These are phyloP conservation scores for Abscondita cerata DNA, from an alignment of 2,888 invertebrate genomes.

Conservation along the genomic window DNA sequence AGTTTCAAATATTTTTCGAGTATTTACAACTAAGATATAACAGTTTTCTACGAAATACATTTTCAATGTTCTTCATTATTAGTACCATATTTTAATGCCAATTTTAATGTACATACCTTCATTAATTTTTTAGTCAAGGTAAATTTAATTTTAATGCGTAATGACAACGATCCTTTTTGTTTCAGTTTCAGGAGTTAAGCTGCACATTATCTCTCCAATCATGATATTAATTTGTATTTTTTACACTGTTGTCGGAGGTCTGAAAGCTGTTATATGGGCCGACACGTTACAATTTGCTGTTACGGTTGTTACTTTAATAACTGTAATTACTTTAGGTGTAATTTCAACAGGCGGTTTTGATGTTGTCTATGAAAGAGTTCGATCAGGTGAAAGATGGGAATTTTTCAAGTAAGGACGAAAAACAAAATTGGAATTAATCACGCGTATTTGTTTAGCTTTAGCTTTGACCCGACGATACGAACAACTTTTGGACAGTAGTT, in stretches of 20 bases:
- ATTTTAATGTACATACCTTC: conserved; percentile 75
- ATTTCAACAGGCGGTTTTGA: conserved; percentile 64
- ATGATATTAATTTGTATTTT: conserved; percentile 77
- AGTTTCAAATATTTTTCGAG: conserved; percentile 73
- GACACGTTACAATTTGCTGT: conserved; percentile 67
- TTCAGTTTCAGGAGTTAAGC: conserved; percentile 55
- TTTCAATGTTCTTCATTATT: conserved; percentile 66
- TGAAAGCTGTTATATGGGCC: conserved; percentile 72
- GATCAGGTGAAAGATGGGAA: conserved; percentile 69
- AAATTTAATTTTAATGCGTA: too few species aligned
- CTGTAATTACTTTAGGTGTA: conserved; percentile 65
- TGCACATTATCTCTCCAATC: conserved; percentile 70
- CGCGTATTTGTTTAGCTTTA: neutral
- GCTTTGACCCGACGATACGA: neutral
- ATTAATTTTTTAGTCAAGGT: conserved; percentile 74
- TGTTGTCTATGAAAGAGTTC: conserved; percentile 63
- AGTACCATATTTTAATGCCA: conserved; percentile 66
- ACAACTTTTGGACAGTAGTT: conserved; percentile 62
- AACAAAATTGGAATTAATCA: too few species aligned
- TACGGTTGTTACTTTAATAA: conserved; percentile 62
- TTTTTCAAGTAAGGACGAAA: neutral
- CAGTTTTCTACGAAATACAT: conserved; percentile 65
- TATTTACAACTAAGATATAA: conserved; percentile 72
- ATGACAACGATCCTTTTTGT: neutral
- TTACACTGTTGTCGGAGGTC: conserved; percentile 75